Base-by-base conservation (phyloP, 2,888 invertebrate species). In the Saturnia japonica region DNA sequence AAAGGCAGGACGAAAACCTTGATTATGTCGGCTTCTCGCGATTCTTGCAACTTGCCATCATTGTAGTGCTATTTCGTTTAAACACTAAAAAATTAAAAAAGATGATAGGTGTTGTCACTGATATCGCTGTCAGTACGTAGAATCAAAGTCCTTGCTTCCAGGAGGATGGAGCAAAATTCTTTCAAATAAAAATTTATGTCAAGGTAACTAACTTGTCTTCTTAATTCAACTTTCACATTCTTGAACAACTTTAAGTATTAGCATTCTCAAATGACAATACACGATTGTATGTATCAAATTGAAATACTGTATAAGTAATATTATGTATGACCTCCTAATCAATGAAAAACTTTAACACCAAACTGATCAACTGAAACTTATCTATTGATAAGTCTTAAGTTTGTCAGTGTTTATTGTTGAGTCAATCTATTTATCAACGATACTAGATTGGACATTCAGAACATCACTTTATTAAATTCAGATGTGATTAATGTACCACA, bases 21-120 rank as follows among this genome's bases (percentile, higher is more conserved):
- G 86, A 85, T 89, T 84, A 77, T 84, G 82, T 83, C 82, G 79
- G 85, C 86, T 91, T 92, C 91, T 87, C 93, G 93, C 91, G 91
- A 85, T 81, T 80, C 80, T 77, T 80, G 85, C 80, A 70, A 51
- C 42, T 54, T 42, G 66, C 42, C n/a, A 25, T 80, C 77, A 78
- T 73, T 82, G 81, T 81, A 72, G 76, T 73, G 74, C 76, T 62
- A 72, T 84, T 79, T 79, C 83, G 75, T 83, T 88, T 81, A 75
- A 75, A 74, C 77, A 74, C 70, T 68, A 70, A 67, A 71, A 51
- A 40, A 71, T 71, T 69, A 69, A 67, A 68, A 54, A 77, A 70
- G 73, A 76, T 71, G 75, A 76, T 67, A 54, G 64, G 54, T 67
- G 42, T 60, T 66, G 14, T 22, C 11, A 22, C 9, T 3, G 25